phyloP scores from a whole-genome alignment of 2,888 invertebrate genomes.

The Calephelis perditalis region DNA sequence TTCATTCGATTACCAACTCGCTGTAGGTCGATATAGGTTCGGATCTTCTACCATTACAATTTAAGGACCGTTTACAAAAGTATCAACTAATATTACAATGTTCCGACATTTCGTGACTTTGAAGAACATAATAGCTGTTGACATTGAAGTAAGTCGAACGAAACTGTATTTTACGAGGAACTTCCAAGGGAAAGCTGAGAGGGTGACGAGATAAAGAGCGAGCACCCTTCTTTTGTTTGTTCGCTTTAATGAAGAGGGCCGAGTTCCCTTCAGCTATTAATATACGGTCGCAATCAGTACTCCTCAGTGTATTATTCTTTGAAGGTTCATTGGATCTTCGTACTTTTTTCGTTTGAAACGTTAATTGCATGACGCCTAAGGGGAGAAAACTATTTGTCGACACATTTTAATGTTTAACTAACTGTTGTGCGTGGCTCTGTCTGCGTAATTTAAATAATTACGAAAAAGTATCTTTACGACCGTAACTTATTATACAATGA shows the following conservation, averaged over 20 bases:
- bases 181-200: conserved; percentile 38
- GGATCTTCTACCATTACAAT: not conserved
- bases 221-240: conserved; percentile 59
- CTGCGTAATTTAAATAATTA: too few species aligned
- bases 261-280: conserved; percentile 51
- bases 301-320: conserved; percentile 20
- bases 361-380: not conserved
- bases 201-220: conserved; percentile 58
- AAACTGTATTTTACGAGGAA: conserved; percentile 8
- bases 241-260: conserved; percentile 69
- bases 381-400: too few species aligned
- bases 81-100: not conserved
- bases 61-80: too few species aligned
- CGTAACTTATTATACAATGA: too few species aligned
- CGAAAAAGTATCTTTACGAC: too few species aligned
- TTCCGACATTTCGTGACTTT: not conserved
- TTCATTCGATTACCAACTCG: too few species aligned
- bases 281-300: conserved; percentile 49
- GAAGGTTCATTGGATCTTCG: conserved; percentile 15
- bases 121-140: not conserved
- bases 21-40: too few species aligned
- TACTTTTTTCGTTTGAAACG: not conserved
- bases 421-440: too few species aligned
- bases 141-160: conserved; percentile 8
- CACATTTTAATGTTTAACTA: too few species aligned